phyloP scores from a whole-genome alignment of 1,140 invertebrate genomes.

The Drosophila navojoa region DNA sequence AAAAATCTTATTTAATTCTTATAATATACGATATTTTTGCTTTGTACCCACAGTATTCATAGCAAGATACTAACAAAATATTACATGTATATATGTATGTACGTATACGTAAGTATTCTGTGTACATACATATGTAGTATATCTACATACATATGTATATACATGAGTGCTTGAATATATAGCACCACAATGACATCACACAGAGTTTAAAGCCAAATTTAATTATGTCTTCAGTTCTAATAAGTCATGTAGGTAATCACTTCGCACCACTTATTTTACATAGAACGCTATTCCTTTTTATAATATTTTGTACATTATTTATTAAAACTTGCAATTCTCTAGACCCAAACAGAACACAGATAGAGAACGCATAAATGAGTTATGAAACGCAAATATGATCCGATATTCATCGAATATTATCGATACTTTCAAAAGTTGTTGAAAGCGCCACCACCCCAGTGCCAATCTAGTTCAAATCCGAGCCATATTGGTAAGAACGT shows the following conservation, averaged over 20 bases:
- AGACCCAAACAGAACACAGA: constrained; percentile 42
- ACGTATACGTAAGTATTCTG: neutral
- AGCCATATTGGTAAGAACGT: neutral
- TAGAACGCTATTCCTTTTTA: constrained; percentile 6
- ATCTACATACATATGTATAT: constrained; percentile 13
- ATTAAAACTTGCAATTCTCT: constrained; percentile 28
- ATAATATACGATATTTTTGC: too few relatives aligned
- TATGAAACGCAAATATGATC: constrained; percentile 24
- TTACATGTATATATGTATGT: constrained; percentile 14
- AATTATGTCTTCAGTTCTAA: constrained; percentile 14
- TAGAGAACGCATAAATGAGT: constrained; percentile 25
- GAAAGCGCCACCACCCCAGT: neutral
- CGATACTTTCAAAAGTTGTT: neutral
- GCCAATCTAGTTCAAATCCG: neutral
- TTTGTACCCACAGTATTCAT: neutral
- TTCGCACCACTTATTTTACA: constrained; percentile 15
- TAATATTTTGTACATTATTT: constrained; percentile 26
- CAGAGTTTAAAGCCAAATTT: constrained; percentile 31
- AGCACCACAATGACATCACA: constrained; percentile 73
- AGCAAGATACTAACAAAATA: neutral
- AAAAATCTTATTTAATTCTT: too few relatives aligned
- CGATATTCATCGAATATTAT: constrained; percentile 29
- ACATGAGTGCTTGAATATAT: constrained; percentile 26
- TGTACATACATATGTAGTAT: neutral
- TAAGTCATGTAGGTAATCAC: neutral